A percentile compares a stretch with the other conserved stretches of the same genome.
These are phyloP conservation scores for Tenebrio molitor DNA, from an alignment of 1,140 invertebrate genomes.

Conservation along the genomic window DNA sequence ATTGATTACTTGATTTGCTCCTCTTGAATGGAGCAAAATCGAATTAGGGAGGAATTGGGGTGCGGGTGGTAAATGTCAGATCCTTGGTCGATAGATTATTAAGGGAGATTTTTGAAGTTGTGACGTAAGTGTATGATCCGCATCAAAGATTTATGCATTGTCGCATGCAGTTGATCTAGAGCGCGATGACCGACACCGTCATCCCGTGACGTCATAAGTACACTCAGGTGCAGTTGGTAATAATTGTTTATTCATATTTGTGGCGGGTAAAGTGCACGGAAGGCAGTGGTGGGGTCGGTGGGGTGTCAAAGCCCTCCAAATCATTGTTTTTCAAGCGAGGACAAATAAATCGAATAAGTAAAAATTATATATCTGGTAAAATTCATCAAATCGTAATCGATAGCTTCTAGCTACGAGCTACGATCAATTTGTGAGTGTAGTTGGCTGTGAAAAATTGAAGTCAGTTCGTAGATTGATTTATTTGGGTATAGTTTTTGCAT, in stretches of 20 bases:
- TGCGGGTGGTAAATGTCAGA: conserved; percentile 18
- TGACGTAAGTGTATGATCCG: conserved; percentile 10
- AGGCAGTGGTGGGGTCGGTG: neutral
- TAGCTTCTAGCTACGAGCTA: too few species aligned
- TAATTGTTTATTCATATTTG: conserved; percentile 24
- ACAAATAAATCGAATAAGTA: too few species aligned
- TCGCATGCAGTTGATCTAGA: conserved; percentile 46
- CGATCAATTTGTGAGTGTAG: too few species aligned
- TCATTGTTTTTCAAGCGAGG: too few species aligned
- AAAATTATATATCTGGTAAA: too few species aligned
- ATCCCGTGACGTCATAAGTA: conserved; percentile 43
- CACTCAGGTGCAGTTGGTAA: neutral
- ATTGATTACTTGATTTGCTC: conserved; percentile 36
- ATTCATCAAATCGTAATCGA: too few species aligned
- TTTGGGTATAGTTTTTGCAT: too few species aligned
- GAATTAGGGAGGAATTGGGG: too few species aligned
- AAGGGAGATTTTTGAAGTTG: neutral
- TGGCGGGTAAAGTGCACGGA: conserved; percentile 6
- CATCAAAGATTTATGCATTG: conserved; percentile 40
- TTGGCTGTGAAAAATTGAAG: too few species aligned
- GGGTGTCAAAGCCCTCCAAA: too few species aligned
- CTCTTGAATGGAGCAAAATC: neutral
- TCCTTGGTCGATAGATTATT: conserved; percentile 1
- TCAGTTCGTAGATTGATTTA: too few species aligned
- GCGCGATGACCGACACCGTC: conserved; percentile 47